phyloP scores from a whole-genome alignment of 2,113 vertebrate species.

The Buteo buteo region DNA sequence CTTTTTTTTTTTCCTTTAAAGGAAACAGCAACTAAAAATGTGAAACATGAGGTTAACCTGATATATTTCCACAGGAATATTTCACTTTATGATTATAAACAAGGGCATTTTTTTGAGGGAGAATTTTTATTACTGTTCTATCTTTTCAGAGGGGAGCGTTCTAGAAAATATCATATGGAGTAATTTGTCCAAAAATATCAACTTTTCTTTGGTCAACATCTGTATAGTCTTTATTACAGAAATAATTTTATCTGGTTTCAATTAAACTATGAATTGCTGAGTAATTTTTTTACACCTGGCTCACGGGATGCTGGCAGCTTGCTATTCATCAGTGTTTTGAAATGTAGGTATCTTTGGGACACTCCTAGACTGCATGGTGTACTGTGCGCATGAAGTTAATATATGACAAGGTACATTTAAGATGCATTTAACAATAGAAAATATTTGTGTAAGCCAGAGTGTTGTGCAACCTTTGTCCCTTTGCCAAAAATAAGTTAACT shows the following conservation, averaged over 20 bases:
- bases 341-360: slow-evolving; percentile 25
- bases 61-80: not conserved
- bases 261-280: slow-evolving; percentile 51
- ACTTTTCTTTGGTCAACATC: not conserved
- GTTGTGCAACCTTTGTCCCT: slow-evolving; percentile 74
- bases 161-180: slow-evolving; percentile 15
- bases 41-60: not conserved
- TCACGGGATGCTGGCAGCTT: slow-evolving; percentile 5
- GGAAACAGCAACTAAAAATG: not conserved
- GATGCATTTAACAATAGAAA: slow-evolving; percentile 75
- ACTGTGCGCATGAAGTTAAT: slow-evolving; percentile 48
- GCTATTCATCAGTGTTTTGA: slow-evolving; percentile 43
- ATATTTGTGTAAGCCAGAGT: slow-evolving; percentile 71
- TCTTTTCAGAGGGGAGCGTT: not conserved
- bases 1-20: not conserved
- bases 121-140: not conserved
- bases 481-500: slow-evolving; percentile 83
- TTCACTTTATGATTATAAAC: not conserved
- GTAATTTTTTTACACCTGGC: slow-evolving; percentile 56
- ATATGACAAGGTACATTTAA: slow-evolving; percentile 67
- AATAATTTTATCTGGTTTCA: slow-evolving; percentile 64
- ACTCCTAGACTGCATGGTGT: not conserved
- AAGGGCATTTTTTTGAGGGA: not conserved
- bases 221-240: slow-evolving; percentile 13
- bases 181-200: slow-evolving; percentile 7